A percentile compares a stretch with the other conserved stretches of the same genome.
These are phyloP conservation scores for Zaprionus africanus DNA, from an alignment of 1,140 invertebrate species.

Conservation along the genomic window DNA sequence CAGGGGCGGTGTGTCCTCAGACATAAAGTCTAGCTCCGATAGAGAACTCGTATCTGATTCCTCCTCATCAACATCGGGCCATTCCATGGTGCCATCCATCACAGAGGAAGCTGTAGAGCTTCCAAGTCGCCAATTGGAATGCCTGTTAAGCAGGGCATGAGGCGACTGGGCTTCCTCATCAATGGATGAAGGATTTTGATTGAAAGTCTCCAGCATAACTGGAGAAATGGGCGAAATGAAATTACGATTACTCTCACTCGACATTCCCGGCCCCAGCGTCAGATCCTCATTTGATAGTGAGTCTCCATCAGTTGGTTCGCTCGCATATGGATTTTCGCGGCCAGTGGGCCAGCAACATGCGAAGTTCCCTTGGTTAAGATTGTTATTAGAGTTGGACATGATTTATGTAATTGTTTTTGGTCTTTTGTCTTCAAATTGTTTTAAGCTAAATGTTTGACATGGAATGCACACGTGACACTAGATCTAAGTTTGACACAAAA, in stretches of 20 bases:
- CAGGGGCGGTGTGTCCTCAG: background rate
- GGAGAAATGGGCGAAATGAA: background rate
- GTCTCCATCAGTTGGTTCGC: background rate
- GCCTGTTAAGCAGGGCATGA: background rate
- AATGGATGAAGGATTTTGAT: background rate
- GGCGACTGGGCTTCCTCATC: background rate
- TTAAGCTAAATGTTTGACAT: background rate
- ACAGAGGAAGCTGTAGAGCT: background rate
- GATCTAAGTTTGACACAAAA: conserved; percentile 1
- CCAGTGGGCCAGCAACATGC: background rate
- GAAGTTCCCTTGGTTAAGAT: background rate
- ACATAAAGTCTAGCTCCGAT: background rate
- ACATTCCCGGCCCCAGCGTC: background rate
- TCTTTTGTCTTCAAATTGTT: background rate
- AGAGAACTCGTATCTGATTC: background rate
- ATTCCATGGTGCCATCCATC: background rate
- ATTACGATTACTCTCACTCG: background rate
- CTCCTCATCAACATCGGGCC: background rate
- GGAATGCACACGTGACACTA: conserved; percentile 13
- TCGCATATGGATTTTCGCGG: background rate
- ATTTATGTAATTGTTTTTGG: background rate
- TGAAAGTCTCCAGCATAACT: background rate
- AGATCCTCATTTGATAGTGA: background rate
- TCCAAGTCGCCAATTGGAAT: background rate
- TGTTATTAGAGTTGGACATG: conserved; percentile 24